Conservation (phyloP, 2,888 invertebrate genomes). For the Pseudanteris insignis region DNA sequence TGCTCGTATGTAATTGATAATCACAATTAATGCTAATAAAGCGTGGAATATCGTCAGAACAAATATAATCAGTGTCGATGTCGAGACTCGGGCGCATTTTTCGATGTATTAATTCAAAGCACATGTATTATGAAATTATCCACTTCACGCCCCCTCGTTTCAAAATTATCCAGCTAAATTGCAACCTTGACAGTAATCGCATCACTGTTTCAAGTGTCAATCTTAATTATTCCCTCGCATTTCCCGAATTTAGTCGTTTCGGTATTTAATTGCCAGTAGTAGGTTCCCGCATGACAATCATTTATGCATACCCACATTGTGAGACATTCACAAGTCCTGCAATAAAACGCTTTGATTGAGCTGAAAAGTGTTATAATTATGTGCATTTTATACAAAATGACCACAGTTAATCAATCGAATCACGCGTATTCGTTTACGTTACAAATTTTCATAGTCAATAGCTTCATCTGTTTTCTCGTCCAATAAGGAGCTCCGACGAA, state of each 20-base stretch:
- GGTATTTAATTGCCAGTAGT: constrained; percentile 43
- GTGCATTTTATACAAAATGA: no score
- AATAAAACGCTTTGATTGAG: background rate
- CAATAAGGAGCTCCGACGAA: no score
- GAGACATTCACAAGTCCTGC: constrained; percentile 29
- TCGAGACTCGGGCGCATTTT: constrained; percentile 5
- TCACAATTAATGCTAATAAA: no score
- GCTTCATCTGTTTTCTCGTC: no score
- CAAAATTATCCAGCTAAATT: constrained; percentile 58
- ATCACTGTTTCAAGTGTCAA: constrained; percentile 55
- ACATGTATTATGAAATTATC: constrained; percentile 55
- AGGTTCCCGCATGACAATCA: constrained; percentile 38
- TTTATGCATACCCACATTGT: constrained; percentile 26
- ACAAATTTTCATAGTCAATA: no score
- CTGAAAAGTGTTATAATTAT: no score
- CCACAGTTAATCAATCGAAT: no score
- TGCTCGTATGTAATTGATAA: no score
- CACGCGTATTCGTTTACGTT: no score
- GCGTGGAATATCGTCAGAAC: no score
- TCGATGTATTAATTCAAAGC: constrained; percentile 24
- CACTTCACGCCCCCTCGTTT: constrained; percentile 50
- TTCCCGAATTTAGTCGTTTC: constrained; percentile 51
- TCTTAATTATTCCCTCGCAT: constrained; percentile 57
- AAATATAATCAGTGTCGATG: no score
- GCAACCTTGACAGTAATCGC: constrained; percentile 57